These are phyloP conservation scores for Drosophila burlai DNA, from an alignment of 1,140 invertebrate genomes.

Conservation along the genomic window DNA sequence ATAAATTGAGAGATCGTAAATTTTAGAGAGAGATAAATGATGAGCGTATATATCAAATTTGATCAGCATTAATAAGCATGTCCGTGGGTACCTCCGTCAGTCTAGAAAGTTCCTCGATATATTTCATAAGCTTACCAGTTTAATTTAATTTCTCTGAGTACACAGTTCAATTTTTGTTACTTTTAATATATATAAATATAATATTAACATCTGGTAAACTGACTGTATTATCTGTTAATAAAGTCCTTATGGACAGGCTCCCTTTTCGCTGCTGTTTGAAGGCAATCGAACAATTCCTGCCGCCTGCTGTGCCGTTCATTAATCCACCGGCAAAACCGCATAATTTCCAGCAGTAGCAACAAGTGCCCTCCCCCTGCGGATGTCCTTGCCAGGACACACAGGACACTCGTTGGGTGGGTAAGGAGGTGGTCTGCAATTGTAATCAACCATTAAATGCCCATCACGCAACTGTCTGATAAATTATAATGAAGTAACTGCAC, in stretches of 20 bases:
- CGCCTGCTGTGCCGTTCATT: conserved; percentile 30
- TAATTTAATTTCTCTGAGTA: too few species aligned
- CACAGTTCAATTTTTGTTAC: too few species aligned
- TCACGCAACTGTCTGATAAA: conserved; percentile 18
- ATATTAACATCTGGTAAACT: background rate
- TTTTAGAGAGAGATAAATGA: too few species aligned
- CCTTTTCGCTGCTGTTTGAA: background rate
- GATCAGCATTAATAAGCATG: too few species aligned
- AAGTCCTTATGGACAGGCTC: too few species aligned
- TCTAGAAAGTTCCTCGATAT: too few species aligned
- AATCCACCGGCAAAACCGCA: conserved; percentile 49
- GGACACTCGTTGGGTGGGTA: too few species aligned
- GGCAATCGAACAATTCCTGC: conserved; percentile 4
- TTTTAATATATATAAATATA: background rate
- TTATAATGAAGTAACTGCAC: conserved; percentile 34
- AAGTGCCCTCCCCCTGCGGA: conserved; percentile 4
- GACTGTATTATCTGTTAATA: background rate
- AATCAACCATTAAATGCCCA: conserved; percentile 33
- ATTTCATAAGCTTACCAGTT: too few species aligned
- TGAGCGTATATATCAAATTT: too few species aligned
- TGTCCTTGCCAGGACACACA: conserved; percentile 1
- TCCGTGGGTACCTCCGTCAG: too few species aligned
- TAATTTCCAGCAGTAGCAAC: conserved; percentile 36
- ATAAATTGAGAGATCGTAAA: too few species aligned
- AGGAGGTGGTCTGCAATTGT: background rate